A percentile compares a stretch with the other conserved stretches of the same genome.
Evolutionary conservation across 37 sponge, comb jelly and placozoan genomes (phyloP).

Genomic region (Corticium candelabrum): DNA sequence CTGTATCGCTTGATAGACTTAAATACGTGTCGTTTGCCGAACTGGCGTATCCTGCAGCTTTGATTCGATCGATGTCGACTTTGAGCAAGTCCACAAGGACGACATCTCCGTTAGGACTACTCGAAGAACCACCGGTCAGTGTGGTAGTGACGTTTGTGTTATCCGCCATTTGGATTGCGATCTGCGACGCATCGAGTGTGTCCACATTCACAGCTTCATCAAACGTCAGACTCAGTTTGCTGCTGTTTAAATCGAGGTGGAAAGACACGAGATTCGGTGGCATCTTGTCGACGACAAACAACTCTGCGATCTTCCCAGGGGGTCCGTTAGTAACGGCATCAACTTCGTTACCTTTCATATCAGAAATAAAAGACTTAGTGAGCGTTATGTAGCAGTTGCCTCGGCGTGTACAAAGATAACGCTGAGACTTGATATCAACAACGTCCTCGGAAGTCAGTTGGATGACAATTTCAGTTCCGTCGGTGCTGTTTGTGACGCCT

Average conservation of each 20-base stretch:
- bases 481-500: constrained; percentile 36
- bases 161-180: constrained; percentile 35
- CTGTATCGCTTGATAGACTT: constrained; percentile 20
- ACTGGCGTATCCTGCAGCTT: constrained; percentile 44
- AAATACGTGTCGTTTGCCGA: constrained; percentile 39
- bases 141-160: constrained; percentile 2
- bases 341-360: constrained; percentile 62
- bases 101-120: constrained; percentile 25
- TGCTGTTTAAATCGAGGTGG: constrained; percentile 44
- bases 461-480: constrained; percentile 43
- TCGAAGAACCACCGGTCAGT: constrained; percentile 42
- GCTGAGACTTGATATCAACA: constrained; percentile 31
- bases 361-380: constrained; percentile 50
- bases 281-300: constrained; percentile 38
- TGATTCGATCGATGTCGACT: constrained; percentile 47
- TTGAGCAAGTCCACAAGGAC: constrained; percentile 25
- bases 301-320: constrained; percentile 55
- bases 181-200: constrained; percentile 53
- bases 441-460: constrained; percentile 27
- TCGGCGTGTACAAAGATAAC: constrained; percentile 62
- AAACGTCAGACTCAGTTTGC: constrained; percentile 53
- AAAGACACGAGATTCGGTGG: constrained; percentile 37
- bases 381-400: constrained; percentile 84
- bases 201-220: constrained; percentile 61
- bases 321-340: constrained; percentile 13